phyloP scores from a whole-genome alignment of 2,797 vertebrate species.

The Rhabdophis nuchalis region DNA sequence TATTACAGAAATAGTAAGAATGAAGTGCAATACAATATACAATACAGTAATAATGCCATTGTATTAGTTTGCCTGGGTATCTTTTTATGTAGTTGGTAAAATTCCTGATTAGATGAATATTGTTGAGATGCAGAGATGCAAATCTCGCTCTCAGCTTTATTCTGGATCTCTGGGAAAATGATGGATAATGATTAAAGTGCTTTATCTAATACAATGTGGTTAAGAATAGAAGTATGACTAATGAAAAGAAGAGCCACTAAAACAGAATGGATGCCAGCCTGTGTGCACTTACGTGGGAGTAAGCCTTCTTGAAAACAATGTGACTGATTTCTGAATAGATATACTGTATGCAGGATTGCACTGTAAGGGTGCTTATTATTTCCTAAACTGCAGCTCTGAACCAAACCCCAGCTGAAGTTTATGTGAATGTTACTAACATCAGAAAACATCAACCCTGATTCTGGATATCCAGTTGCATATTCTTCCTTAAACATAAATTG shows the following conservation, averaged over 20 bases:
- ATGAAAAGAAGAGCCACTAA: not conserved
- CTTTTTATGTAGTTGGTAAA: not conserved
- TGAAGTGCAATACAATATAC: not conserved
- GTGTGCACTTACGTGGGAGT: not conserved
- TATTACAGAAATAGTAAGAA: not conserved
- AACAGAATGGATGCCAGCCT: not conserved
- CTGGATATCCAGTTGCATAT: not conserved
- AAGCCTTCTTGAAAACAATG: not conserved
- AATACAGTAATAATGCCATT: not conserved
- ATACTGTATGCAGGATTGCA: not conserved
- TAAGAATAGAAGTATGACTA: not conserved
- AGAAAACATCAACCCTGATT: not conserved
- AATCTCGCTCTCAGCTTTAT: not conserved
- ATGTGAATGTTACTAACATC: not conserved
- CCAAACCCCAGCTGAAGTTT: not conserved
- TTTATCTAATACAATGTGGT: not conserved
- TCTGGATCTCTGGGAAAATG: not conserved
- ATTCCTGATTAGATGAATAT: not conserved
- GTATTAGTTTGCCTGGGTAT: not conserved
- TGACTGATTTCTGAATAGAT: not conserved
- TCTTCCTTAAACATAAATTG: not conserved
- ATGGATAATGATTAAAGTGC: not conserved
- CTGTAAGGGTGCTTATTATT: not conserved
- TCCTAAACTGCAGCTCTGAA: not conserved
- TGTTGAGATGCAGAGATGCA: not conserved